Evolutionary conservation across 2,113 vertebrate genomes (phyloP).

Genomic region (Orthochromis malagaraziensis): DNA sequence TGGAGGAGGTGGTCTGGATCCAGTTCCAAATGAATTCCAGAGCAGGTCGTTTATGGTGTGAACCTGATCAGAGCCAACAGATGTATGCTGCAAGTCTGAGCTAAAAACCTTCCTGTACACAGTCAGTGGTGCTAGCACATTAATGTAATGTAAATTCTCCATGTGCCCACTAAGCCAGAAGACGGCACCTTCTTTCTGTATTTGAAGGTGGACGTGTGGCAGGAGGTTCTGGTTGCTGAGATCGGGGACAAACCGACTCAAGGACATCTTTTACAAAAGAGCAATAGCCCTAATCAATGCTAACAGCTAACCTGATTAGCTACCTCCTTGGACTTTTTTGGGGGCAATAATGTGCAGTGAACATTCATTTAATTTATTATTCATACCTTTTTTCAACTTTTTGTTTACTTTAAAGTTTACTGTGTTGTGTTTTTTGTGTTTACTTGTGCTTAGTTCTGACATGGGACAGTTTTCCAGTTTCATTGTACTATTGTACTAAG

Average conservation of each 20-base stretch:
- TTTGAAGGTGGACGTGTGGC: background rate
- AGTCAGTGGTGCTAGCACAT: background rate
- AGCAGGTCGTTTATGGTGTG: background rate
- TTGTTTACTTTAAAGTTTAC: background rate
- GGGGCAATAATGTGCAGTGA: background rate
- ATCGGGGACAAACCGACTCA: accelerated
- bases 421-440: background rate
- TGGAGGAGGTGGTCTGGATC: background rate
- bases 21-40: background rate
- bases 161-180: background rate
- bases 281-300: background rate
- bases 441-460: background rate
- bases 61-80: background rate
- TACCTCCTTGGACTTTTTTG: background rate
- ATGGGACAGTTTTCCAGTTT: background rate
- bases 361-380: background rate
- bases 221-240: background rate
- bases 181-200: background rate
- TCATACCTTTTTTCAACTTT: background rate
- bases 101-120: background rate
- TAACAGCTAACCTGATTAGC: background rate
- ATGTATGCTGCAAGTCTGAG: background rate
- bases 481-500: background rate
- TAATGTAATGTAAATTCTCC: background rate
- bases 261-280: background rate